Percentiles rank a stretch among this genome's conserved stretches.
Conservation (phyloP, 2,888 invertebrate genomes). For the Odontocolon sp. region DNA sequence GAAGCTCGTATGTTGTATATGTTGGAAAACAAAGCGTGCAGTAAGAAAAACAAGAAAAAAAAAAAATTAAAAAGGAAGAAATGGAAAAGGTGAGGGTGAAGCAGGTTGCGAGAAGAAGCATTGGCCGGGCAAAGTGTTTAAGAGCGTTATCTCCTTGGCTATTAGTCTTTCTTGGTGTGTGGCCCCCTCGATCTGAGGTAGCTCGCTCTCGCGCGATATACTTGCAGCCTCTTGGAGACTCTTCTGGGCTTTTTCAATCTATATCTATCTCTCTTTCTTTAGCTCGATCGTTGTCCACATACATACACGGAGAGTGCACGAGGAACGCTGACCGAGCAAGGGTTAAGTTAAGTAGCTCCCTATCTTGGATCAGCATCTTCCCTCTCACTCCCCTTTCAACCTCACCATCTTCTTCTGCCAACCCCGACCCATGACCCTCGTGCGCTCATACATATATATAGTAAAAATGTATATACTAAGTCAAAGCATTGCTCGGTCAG, state of each 20-base stretch:
- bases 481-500: no score
- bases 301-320: background rate
- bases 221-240: constrained; percentile 3
- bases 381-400: constrained; percentile 68
- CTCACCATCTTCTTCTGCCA: no score
- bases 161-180: constrained; percentile 81
- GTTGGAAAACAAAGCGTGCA: constrained; percentile 27
- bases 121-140: constrained; percentile 80
- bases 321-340: constrained; percentile 67
- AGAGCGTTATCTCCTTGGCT: constrained; percentile 80
- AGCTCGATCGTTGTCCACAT: background rate
- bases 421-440: no score
- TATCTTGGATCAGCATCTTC: constrained; percentile 78
- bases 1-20: constrained; percentile 28
- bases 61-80: constrained; percentile 41
- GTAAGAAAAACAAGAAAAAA: constrained; percentile 33
- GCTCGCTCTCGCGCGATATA: constrained; percentile 53
- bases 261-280: no score
- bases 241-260: no score
- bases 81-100: constrained; percentile 50
- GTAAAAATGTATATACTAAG: no score
- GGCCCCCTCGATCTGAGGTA: constrained; percentile 76
- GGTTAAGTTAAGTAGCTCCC: constrained; percentile 80
- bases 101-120: constrained; percentile 78
- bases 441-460: no score